Percentiles rank a stretch among this genome's conserved stretches.
Conservation (phyloP, 2,888 invertebrate species). For the Cremastobaeus sp. region DNA sequence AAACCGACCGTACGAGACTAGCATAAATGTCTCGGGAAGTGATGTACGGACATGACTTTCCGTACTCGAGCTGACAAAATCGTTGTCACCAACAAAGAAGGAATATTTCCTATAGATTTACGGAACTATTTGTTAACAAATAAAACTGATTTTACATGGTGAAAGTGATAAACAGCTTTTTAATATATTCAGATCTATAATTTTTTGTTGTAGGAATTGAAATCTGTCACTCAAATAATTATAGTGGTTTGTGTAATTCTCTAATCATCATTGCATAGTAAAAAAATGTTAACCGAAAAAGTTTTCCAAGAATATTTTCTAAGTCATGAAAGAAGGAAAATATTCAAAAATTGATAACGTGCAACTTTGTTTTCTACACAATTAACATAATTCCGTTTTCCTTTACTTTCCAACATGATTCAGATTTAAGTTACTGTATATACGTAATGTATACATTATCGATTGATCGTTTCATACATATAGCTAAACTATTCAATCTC, state of each 20-base stretch:
- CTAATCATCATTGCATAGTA: too few species aligned
- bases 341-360: too few species aligned
- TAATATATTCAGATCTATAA: too few species aligned
- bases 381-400: slow-evolving; percentile 3
- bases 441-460: slow-evolving; percentile 9
- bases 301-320: too few species aligned
- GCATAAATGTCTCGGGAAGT: slow-evolving; percentile 69
- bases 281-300: too few species aligned
- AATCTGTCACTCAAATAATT: too few species aligned
- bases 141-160: slow-evolving; percentile 7
- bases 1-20: slow-evolving; percentile 67
- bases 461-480: slow-evolving; percentile 27
- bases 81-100: slow-evolving; percentile 55
- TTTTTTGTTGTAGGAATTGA: too few species aligned
- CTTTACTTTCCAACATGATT: not conserved
- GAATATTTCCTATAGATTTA: slow-evolving; percentile 44
- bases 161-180: too few species aligned
- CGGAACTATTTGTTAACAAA: slow-evolving; percentile 31
- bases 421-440: not conserved
- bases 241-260: too few species aligned
- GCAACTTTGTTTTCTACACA: not conserved
- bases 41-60: slow-evolving; percentile 66
- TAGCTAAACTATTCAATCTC: slow-evolving; percentile 26
- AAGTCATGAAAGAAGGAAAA: too few species aligned
- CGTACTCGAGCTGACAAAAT: slow-evolving; percentile 44